Conservation (phyloP, 2,797 vertebrate genomes). For the Cheracebus regulus region DNA sequence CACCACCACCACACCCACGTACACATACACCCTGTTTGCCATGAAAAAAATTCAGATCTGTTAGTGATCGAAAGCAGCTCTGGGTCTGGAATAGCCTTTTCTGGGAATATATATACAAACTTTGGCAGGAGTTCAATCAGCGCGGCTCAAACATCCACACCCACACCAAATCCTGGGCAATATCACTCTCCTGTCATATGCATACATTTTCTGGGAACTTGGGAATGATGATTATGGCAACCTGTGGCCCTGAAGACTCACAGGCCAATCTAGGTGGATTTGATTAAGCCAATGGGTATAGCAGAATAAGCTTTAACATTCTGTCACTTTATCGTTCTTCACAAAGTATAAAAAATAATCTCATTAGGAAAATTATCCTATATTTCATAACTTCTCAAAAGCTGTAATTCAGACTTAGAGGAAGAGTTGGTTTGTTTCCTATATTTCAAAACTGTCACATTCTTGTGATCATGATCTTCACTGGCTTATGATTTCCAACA, state of each 20-base stretch:
- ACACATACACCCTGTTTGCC: not conserved
- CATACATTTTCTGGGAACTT: conserved; percentile 66
- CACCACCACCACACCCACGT: not conserved
- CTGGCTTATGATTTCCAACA: not conserved
- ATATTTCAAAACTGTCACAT: not conserved
- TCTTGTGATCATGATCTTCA: not conserved
- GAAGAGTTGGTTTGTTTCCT: conserved; percentile 4
- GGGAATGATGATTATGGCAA: conserved; percentile 24
- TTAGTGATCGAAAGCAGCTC: conserved; percentile 62
- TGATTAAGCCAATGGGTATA: not conserved
- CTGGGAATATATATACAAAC: conserved; percentile 69
- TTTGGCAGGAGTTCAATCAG: conserved; percentile 74
- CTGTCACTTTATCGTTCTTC: conserved; percentile 38
- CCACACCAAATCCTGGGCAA: conserved; percentile 59
- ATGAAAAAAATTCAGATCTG: conserved; percentile 50
- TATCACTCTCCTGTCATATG: conserved; percentile 66
- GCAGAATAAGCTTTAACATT: conserved; percentile 40
- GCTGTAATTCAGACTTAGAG: conserved; percentile 35
- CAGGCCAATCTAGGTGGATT: conserved; percentile 57
- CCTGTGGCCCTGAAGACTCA: conserved; percentile 30
- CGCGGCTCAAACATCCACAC: conserved; percentile 52
- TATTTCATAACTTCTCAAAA: conserved; percentile 40
- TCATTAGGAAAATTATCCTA: conserved; percentile 24
- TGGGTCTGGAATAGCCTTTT: conserved; percentile 66
- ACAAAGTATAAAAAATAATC: conserved; percentile 44